Evolutionary conservation across 1,140 invertebrate species (phyloP).

Genomic region (Sminthurinus signatus): DNA sequence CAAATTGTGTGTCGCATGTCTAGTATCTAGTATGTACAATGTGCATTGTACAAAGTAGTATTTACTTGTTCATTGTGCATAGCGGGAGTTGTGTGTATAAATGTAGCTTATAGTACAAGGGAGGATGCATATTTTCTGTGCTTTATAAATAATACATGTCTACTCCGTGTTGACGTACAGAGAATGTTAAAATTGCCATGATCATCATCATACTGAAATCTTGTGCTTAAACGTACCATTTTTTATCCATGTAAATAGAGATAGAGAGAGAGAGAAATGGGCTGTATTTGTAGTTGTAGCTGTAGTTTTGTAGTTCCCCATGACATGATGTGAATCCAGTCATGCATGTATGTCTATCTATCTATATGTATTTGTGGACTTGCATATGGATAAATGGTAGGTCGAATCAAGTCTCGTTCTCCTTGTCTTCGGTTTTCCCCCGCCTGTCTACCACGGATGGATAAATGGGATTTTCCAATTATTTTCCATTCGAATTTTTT

Average conservation of each 20-base stretch:
- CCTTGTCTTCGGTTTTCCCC: neutral
- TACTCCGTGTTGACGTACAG: too few relatives aligned
- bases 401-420: neutral
- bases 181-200: too few relatives aligned
- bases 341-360: neutral
- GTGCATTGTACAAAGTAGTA: too few relatives aligned
- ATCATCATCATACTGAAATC: too few relatives aligned
- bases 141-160: too few relatives aligned
- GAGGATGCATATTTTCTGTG: neutral
- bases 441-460: constrained; percentile 22
- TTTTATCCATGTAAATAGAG: too few relatives aligned
- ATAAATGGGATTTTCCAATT: constrained; percentile 42
- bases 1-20: too few relatives aligned
- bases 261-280: too few relatives aligned
- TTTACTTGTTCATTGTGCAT: too few relatives aligned
- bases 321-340: neutral
- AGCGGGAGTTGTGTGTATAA: neutral
- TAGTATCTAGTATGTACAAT: too few relatives aligned
- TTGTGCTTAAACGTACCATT: too few relatives aligned
- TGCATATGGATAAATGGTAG: neutral
- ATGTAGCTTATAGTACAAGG: neutral
- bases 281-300: too few relatives aligned
- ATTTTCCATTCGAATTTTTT: constrained; percentile 41
- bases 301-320: neutral
- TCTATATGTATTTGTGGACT: neutral